Evolutionary conservation across 2,113 vertebrate genomes (phyloP).

Genomic region (Phocoena sinus): DNA sequence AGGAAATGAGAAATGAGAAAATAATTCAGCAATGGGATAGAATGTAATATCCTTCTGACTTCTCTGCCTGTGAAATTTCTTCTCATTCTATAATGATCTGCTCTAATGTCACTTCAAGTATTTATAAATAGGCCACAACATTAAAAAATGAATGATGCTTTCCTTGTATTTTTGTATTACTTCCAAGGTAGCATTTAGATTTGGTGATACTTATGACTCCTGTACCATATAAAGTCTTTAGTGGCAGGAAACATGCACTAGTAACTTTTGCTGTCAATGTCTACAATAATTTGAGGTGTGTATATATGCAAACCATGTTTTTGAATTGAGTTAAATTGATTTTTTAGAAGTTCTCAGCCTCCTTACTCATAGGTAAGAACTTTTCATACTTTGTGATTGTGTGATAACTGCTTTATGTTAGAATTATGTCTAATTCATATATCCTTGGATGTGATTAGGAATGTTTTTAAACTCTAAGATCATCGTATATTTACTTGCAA

Average conservation of each 20-base stretch:
- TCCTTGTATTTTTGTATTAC: not conserved
- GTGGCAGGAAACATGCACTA: not conserved
- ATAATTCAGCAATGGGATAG: not conserved
- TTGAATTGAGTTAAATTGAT: not conserved
- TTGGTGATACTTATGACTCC: not conserved
- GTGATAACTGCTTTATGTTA: not conserved
- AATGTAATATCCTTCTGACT: not conserved
- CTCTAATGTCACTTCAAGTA: not conserved
- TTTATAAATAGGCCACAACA: not conserved
- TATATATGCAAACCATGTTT: not conserved
- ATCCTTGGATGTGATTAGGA: not conserved
- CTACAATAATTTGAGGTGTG: not conserved
- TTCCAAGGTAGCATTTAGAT: not conserved
- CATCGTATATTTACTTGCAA: not conserved
- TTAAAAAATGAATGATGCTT: not conserved
- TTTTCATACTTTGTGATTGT: not conserved
- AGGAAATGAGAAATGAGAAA: constrained; percentile 6
- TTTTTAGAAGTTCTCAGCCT: not conserved
- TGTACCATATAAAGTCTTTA: not conserved
- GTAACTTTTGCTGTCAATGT: not conserved
- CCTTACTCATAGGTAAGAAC: not conserved
- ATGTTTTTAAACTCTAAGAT: not conserved
- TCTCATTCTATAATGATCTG: not conserved
- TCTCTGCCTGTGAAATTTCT: not conserved
- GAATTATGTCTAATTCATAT: not conserved